Base-by-base conservation (phyloP, 2,797 vertebrate species). In the Molossus molossus region DNA sequence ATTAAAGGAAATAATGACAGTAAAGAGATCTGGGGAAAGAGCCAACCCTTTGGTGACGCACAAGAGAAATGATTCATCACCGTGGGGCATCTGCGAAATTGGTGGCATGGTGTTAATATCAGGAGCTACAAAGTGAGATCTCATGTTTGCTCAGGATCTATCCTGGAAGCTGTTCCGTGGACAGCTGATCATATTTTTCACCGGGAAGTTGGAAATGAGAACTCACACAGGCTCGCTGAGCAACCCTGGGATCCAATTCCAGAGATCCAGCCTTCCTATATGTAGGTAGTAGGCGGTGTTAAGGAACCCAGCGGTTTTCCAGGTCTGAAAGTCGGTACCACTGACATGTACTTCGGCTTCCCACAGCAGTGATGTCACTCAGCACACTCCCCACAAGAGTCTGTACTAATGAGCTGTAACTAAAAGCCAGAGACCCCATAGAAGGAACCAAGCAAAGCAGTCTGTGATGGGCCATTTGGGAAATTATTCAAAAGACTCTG, bases 371-470 rank as follows among this genome's bases (percentile, higher is more conserved):
- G 50, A 65, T 17, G 6, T 72, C 11, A 27, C 58, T 89, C 18
- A 90, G 53, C 23, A 94, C 91, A 85, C 6, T 9, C 7, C 40
- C 45, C 14, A 21, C 5, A 11, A 29, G 27, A 84, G 2, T 50
- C 37, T 69, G 12, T 67, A 95, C 87, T 53, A 37, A 87, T 45
- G 33, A 55, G 33, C 88, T 72, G 27, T 87, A 45, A 93, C 27
- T 27, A 53, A 84, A 73, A 95, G 27, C 23, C 75, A 60, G 57
- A 81, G 23, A 87, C 3, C 60, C 29, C 13, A 27, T 29, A 90
- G 73, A 37, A 45, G 20, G 15, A 82, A 77, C 10, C 29, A 67
- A 72, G 3, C 23, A 73, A 91, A 73, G 14, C 25, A 18, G 15
- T 65, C 21, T 50, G 18, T 77, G 55, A 85, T 33, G 33, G 48